These are phyloP conservation scores for Euura saliciscinereae DNA, from an alignment of 1,140 invertebrate species.

Conservation along the genomic window DNA sequence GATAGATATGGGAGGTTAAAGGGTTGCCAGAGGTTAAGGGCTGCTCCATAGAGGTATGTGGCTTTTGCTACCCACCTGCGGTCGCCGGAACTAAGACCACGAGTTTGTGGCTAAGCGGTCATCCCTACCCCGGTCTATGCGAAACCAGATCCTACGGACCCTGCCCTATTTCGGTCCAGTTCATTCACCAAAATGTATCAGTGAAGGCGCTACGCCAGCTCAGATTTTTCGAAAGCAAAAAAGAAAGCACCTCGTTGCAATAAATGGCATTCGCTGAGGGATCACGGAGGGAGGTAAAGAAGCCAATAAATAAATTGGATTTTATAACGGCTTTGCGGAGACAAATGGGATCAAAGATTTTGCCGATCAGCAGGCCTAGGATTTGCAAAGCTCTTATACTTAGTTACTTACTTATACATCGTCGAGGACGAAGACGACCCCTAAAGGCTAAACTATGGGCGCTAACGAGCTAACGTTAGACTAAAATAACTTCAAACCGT, in stretches of 20 bases:
- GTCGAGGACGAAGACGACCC: neutral
- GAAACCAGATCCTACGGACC: neutral
- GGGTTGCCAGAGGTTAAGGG: neutral
- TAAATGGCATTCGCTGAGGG: too few relatives aligned
- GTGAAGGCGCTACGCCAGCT: too few relatives aligned
- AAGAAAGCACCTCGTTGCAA: too few relatives aligned
- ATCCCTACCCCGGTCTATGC: constrained; percentile 27
- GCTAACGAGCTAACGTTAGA: neutral
- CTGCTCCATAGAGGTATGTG: constrained; percentile 35
- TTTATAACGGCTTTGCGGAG: constrained; percentile 51
- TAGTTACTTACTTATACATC: too few relatives aligned
- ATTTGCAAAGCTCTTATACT: neutral
- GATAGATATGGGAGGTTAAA: neutral
- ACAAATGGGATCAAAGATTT: constrained; percentile 59
- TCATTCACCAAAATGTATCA: neutral
- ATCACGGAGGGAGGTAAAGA: constrained; percentile 21
- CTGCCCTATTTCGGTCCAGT: constrained; percentile 10
- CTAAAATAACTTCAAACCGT: constrained; percentile 3
- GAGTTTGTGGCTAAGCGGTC: constrained; percentile 40
- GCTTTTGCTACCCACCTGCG: constrained; percentile 35
- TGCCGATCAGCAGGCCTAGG: constrained; percentile 48
- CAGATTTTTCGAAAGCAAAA: too few relatives aligned
- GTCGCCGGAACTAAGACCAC: constrained; percentile 40
- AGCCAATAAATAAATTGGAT: constrained; percentile 63
- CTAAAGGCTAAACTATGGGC: neutral